Evolutionary conservation across 2,113 vertebrate species (phyloP).

Genomic region (Clarias batrachus): DNA sequence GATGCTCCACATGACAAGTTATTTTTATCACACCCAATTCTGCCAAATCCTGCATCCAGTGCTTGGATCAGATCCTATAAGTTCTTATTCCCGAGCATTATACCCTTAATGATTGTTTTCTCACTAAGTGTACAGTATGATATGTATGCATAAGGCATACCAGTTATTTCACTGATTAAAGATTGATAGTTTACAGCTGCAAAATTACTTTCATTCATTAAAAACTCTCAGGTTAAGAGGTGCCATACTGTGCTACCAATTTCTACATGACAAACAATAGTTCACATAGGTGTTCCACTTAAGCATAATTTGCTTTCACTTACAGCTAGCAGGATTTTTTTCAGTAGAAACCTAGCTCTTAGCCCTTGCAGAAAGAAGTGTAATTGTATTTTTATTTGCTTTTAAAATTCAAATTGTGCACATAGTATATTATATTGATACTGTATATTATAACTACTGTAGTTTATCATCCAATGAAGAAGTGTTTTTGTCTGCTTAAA

Average conservation of each 20-base stretch:
- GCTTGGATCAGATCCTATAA: neutral
- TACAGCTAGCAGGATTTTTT: neutral
- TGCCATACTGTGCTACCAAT: neutral
- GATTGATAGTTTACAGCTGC: neutral
- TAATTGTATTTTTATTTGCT: neutral
- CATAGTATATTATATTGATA: neutral
- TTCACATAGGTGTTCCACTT: neutral
- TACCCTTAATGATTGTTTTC: neutral
- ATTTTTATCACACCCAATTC: neutral
- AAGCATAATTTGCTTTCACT: too few relatives aligned
- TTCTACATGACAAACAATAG: neutral
- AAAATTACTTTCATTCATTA: neutral
- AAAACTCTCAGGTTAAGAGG: neutral
- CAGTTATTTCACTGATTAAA: neutral
- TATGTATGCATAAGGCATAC: neutral
- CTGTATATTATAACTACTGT: neutral
- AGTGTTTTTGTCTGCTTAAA: too few relatives aligned
- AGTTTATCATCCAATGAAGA: neutral
- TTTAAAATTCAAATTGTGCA: neutral
- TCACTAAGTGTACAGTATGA: neutral
- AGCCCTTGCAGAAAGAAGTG: neutral
- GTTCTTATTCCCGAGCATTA: neutral
- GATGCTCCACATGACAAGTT: neutral
- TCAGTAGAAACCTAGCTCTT: neutral
- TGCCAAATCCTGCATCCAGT: neutral